A percentile compares a stretch with the other conserved stretches of the same genome.
Evolutionary conservation across 1,140 invertebrate species (phyloP).

Genomic region (Saccostrea echinata): DNA sequence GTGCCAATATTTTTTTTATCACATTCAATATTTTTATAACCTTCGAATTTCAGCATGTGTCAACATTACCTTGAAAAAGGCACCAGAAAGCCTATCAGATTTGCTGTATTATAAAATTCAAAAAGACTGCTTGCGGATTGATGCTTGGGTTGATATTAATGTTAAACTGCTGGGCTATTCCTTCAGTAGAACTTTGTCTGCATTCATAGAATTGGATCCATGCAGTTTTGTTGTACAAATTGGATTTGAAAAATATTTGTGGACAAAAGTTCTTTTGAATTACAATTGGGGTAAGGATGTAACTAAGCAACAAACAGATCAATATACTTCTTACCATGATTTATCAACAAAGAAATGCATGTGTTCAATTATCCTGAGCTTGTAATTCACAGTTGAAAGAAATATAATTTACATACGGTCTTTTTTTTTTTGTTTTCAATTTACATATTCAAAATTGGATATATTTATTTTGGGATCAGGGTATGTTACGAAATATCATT

Average conservation of each 20-base stretch:
- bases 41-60: neutral
- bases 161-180: neutral
- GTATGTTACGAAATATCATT: neutral
- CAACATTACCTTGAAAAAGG: neutral
- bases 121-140: constrained; percentile 58
- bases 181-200: constrained; percentile 8
- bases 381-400: too few relatives aligned
- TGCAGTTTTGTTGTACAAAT: constrained; percentile 21
- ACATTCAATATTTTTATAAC: too few relatives aligned
- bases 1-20: too few relatives aligned
- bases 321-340: too few relatives aligned
- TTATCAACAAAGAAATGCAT: too few relatives aligned
- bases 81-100: constrained; percentile 31
- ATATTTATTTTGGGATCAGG: too few relatives aligned
- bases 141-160: constrained; percentile 50
- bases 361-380: too few relatives aligned
- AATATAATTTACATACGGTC: too few relatives aligned
- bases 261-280: constrained; percentile 32
- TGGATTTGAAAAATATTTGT: constrained; percentile 21
- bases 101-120: constrained; percentile 54
- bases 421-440: too few relatives aligned
- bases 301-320: neutral
- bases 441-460: too few relatives aligned
- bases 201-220: constrained; percentile 23
- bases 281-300: constrained; percentile 21